Percentiles rank a stretch among this genome's conserved stretches.
Evolutionary conservation across 2,113 vertebrate genomes (phyloP).

Genomic region (Oophaga pumilio): DNA sequence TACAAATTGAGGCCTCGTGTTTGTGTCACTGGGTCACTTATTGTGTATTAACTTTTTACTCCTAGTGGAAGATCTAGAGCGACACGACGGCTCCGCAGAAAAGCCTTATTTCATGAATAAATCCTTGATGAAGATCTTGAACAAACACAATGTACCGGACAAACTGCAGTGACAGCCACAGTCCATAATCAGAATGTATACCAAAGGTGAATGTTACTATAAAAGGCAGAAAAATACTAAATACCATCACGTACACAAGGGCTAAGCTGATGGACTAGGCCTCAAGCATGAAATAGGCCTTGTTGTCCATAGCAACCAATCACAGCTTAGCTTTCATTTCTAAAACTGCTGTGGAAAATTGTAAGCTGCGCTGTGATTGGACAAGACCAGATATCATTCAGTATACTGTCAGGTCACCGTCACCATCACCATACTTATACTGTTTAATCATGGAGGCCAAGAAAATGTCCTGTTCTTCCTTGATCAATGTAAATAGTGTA

Average conservation of each 20-base stretch:
- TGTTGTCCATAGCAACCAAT: neutral
- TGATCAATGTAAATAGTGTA: neutral
- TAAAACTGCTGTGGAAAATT: neutral
- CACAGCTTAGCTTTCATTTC: neutral
- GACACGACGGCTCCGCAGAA: slow-evolving; percentile 69
- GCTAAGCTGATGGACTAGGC: neutral
- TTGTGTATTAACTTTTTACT: slow-evolving; percentile 67
- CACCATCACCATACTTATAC: neutral
- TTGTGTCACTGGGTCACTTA: slow-evolving; percentile 52
- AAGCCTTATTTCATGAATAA: slow-evolving; percentile 71
- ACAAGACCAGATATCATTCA: neutral
- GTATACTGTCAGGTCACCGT: neutral
- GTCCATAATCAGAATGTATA: slow-evolving; percentile 65
- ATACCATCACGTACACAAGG: neutral
- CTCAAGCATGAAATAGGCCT: neutral
- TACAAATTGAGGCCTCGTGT: neutral
- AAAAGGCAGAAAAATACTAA: neutral
- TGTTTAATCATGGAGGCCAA: neutral
- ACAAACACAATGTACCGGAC: slow-evolving; percentile 62
- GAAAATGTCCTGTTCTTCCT: neutral
- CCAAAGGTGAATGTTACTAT: slow-evolving; percentile 68
- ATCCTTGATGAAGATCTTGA: slow-evolving; percentile 66
- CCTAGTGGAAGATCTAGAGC: slow-evolving; percentile 78
- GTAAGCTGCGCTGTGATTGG: neutral
- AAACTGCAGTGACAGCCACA: slow-evolving; percentile 47